Base-by-base conservation (phyloP, 2,113 vertebrate genomes). In the Ptilorrhoa leucosticta region DNA sequence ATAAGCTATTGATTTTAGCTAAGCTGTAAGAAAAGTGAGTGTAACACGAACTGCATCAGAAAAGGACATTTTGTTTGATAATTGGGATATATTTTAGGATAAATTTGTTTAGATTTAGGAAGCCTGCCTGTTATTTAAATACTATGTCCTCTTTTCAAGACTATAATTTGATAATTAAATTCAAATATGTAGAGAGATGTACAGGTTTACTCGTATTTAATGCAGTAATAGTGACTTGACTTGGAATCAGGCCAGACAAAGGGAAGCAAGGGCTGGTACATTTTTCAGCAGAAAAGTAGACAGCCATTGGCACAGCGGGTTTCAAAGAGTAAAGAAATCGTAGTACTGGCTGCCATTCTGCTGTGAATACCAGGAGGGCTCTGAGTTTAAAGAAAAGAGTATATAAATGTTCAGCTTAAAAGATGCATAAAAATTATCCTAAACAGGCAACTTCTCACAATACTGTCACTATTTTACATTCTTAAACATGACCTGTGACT, bases 211-310 rank as follows among this genome's bases (percentile, higher is more conserved):
- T 91, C 1, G 0, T 56, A 72, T 78, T 95, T 84, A 75, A 84
- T 85, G 65, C 68, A 19, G 83, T 84, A 90, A 80, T 68, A 93
- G 65, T 66, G 60, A 58, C 69, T 76, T 94, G 63, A 93, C 54
- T 64, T 93, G 70, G 77, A 95, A 96, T 58, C 58, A 86, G 58
- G 75, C 85, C 77, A 92, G 63, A 92, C 83, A 94, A 95, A 85
- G 72, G 45, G 61, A 94, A 94, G 83, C 35, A 86, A 6, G 50
- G 71, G 84, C 28, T n/a, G 40, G 40, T 84, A 64, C 31, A 65
- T 71, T 83, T 89, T 79, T 70, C 70, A 95, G 70, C 45, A 89
- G 83, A 44, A 51, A 50, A 75, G 35, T 0, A 82, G 73, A 87
- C 4, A 70, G 56, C 30, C 61, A 91, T 39, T 42, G 35, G 66